Percentiles rank a stretch among this genome's conserved stretches.
phyloP scores from a whole-genome alignment of 2,888 invertebrate genomes.

The Ectemnius lituratus region DNA sequence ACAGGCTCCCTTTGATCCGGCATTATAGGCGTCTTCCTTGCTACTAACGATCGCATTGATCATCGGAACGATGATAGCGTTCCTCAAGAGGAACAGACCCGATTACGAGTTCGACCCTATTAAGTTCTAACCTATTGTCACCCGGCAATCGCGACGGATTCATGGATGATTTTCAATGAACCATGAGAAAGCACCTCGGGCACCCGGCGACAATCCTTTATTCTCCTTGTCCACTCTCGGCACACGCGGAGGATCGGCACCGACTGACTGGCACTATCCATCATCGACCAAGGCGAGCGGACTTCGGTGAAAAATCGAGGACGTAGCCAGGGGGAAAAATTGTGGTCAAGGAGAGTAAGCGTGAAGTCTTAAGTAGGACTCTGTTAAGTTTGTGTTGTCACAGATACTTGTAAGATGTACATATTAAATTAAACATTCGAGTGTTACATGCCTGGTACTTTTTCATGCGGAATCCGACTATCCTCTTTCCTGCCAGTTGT shows the following conservation, averaged over 20 bases:
- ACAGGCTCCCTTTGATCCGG: not conserved
- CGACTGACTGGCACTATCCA: not conserved
- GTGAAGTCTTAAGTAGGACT: too few species aligned
- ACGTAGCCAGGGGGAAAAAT: not conserved
- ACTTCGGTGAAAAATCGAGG: not conserved
- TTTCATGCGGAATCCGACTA: too few species aligned
- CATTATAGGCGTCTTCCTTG: slow-evolving; percentile 25
- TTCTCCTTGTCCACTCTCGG: not conserved
- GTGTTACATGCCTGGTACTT: too few species aligned
- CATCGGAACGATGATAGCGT: slow-evolving; percentile 17
- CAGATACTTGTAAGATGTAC: too few species aligned
- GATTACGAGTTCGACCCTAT: slow-evolving; percentile 34
- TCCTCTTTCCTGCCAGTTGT: too few species aligned
- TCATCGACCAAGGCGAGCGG: slow-evolving; percentile 2
- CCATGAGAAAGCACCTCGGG: slow-evolving; percentile 5
- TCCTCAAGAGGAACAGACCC: slow-evolving; percentile 2
- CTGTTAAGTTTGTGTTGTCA: too few species aligned
- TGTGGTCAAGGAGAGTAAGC: too few species aligned
- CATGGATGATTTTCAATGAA: slow-evolving; percentile 2
- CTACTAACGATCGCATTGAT: slow-evolving; percentile 8
- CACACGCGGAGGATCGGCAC: not conserved
- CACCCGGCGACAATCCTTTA: not conserved
- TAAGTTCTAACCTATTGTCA: slow-evolving; percentile 24
- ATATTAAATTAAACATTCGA: too few species aligned
- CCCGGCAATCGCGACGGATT: not conserved